Conservation (phyloP, 2,888 invertebrate genomes). For the Endotricha flammealis region DNA sequence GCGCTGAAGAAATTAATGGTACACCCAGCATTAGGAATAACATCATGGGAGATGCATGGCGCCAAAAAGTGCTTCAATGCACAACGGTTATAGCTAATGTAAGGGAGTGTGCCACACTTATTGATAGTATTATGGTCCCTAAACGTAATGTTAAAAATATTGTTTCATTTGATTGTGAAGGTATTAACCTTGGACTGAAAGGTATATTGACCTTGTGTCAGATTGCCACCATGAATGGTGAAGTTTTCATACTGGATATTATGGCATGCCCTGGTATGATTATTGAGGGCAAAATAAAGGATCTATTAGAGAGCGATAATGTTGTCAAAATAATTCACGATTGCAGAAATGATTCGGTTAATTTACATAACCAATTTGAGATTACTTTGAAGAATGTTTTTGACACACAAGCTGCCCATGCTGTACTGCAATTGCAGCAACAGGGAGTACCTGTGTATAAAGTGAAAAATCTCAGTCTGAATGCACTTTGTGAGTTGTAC, state of each 20-base stretch:
- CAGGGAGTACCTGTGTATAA: conserved; percentile 95
- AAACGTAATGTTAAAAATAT: conserved; percentile 77
- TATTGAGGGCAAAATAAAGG: conserved; percentile 86
- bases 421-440: conserved; percentile 93
- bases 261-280: conserved; percentile 90
- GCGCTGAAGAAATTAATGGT: conserved; percentile 62
- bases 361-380: conserved; percentile 90
- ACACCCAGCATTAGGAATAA: conserved; percentile 60
- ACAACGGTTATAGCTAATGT: conserved; percentile 88
- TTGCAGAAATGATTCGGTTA: conserved; percentile 93
- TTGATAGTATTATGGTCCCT: conserved; percentile 84
- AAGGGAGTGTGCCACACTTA: conserved; percentile 86
- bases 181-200: conserved; percentile 92
- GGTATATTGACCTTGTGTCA: conserved; percentile 93
- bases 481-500: conserved; percentile 93
- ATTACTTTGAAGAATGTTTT: conserved; percentile 91
- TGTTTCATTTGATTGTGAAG: conserved; percentile 94
- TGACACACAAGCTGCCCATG: conserved; percentile 96
- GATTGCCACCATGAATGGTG: conserved; percentile 88
- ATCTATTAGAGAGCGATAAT: conserved; percentile 87
- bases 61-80: conserved; percentile 87
- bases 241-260: conserved; percentile 92
- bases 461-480: conserved; percentile 94
- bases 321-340: conserved; percentile 95
- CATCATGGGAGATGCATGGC: conserved; percentile 85